These are phyloP conservation scores for Pachyseris speciosa DNA, from an alignment of 64 coral and sea anemone species.

Conservation along the genomic window DNA sequence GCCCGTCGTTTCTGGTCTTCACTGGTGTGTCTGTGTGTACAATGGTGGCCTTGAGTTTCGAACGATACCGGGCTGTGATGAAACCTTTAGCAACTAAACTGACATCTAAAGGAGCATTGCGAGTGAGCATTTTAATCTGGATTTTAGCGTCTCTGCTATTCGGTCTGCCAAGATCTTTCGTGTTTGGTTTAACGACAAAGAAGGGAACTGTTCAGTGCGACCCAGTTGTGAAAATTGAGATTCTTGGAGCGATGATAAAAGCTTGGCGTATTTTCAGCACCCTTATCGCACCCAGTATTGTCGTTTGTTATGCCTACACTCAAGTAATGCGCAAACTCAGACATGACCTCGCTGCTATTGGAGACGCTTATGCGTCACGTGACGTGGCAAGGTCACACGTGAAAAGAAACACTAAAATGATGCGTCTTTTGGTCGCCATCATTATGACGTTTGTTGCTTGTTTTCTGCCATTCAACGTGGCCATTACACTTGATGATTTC, in stretches of 20 bases:
- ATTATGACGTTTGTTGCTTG: neutral
- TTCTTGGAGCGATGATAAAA: neutral
- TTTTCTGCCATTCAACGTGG: neutral
- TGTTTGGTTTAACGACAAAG: neutral
- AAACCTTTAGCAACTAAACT: neutral
- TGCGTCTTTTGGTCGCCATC: neutral
- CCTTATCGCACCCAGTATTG: neutral
- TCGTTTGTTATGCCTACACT: neutral
- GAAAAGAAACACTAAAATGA: neutral
- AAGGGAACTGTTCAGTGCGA: conserved; percentile 11
- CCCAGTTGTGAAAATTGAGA: neutral
- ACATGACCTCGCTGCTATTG: neutral
- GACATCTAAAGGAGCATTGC: neutral
- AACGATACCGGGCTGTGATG: neutral
- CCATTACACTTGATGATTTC: neutral
- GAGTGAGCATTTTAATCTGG: neutral
- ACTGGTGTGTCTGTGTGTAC: conserved; percentile 10
- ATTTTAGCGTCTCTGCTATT: neutral
- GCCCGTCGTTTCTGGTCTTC: neutral
- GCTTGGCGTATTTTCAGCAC: neutral
- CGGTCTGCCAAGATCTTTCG: neutral
- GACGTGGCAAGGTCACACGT: neutral
- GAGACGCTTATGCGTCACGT: neutral
- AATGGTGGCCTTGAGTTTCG: neutral
- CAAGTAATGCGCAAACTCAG: neutral